A percentile compares a stretch with the other conserved stretches of the same genome.
Evolutionary conservation across 2,113 vertebrate species (phyloP).

Genomic region (Pomatostomus ruficeps): DNA sequence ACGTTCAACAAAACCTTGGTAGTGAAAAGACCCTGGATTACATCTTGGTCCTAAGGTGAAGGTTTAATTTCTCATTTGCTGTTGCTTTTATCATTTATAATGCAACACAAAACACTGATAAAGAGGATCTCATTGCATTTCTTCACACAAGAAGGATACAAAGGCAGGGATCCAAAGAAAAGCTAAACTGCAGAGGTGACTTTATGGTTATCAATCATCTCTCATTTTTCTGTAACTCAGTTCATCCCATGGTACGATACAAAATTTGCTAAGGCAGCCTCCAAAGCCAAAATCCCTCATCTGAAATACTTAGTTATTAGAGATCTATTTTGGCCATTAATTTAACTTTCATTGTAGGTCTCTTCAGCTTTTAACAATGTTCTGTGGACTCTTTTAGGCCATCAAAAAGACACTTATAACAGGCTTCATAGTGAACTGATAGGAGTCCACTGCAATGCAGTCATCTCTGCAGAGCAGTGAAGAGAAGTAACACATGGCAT

Average conservation of each 20-base stretch:
- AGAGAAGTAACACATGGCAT: slow-evolving; percentile 33
- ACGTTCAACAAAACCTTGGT: not conserved
- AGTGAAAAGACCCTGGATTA: not conserved
- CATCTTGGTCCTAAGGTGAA: not conserved
- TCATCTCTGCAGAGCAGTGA: slow-evolving; percentile 49
- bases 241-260: not conserved
- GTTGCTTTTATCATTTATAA: not conserved
- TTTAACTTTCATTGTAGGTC: not conserved
- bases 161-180: not conserved
- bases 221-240: not conserved
- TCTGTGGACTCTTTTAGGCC: not conserved
- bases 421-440: slow-evolving; percentile 2
- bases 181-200: not conserved
- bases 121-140: not conserved
- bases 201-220: not conserved
- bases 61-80: not conserved
- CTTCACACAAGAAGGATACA: not conserved
- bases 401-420: slow-evolving; percentile 22
- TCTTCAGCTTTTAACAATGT: slow-evolving; percentile 32
- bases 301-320: not conserved
- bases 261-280: not conserved
- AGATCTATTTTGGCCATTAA: not conserved
- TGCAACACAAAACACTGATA: not conserved
- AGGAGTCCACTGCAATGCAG: slow-evolving; percentile 49
- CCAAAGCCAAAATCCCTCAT: not conserved